Evolutionary conservation across 2,797 vertebrate species (phyloP), one percentile per base, ranked within the genome.

Genomic region (Arrhamphus sclerolepis): DNA sequence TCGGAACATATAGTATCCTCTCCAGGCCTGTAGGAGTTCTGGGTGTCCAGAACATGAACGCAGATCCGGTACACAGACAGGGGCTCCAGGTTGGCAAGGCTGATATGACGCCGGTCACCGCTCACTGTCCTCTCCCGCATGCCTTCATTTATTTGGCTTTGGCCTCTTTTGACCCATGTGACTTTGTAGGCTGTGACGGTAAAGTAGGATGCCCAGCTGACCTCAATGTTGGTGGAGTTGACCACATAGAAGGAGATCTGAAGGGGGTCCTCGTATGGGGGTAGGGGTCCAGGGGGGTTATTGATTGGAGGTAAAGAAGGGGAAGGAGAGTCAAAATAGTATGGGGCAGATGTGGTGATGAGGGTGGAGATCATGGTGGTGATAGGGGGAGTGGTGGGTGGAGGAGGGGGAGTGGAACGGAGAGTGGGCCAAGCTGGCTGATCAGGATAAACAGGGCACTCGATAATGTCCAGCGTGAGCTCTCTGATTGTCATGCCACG

Each of bases 401-500:
- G 83, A 6, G 85, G 80, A n/a, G 86, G 85, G 14, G 92, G 91
- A 4, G 90, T 93, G 20, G 94, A 92, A 57, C 90, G 88, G 3
- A 91, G 92, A 17, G 96, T 96, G 38, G 89, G 87, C 92, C 90
- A 91, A 1, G 84, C 80, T 0, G 85, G 77, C 31, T 85, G 87
- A 6, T 94, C 92, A 0, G 89, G 91, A 1, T 90, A 90, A 3
- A 91, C 88, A 0, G 96, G 95, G 64, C 98, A 99, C n/a, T 96
- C 94, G 42, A 99, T 89, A 60, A 94, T 93, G 84, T 98, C 97
- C 89, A 96, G 87, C 43, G 95, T 97, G 68, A 99, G 90, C 76
- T 98, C 98, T 89, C 95, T 91, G 87, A 99, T 96, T 5, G 95
- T 95, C 97, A 98, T 98, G 19, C 98, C 98, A 19, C 96, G 93